phyloP scores from a whole-genome alignment of 2,113 vertebrate species.

The Synodontis membranacea region DNA sequence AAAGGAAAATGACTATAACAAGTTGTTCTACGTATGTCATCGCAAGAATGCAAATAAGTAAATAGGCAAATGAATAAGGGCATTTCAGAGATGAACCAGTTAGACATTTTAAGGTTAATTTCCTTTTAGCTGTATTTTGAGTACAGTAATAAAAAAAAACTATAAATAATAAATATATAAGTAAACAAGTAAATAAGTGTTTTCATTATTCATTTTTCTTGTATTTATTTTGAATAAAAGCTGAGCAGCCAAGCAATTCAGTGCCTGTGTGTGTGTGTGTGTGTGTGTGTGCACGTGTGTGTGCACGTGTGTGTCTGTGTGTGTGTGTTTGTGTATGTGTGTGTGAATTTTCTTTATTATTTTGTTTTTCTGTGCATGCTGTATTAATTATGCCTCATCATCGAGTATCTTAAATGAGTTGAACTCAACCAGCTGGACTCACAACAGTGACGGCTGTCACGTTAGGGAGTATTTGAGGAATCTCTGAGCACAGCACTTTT shows the following conservation, averaged over 20 bases:
- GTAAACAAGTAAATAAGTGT: background rate
- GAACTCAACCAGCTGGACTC: background rate
- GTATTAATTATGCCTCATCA: no score
- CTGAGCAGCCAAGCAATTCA: background rate
- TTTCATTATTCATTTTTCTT: slow-evolving; percentile 21
- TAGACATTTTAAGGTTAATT: background rate
- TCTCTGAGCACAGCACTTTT: slow-evolving; percentile 36
- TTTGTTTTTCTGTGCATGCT: background rate
- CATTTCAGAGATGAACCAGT: background rate
- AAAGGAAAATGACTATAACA: background rate
- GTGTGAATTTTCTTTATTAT: background rate
- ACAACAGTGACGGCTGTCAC: background rate
- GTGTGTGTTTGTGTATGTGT: background rate
- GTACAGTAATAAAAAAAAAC: background rate
- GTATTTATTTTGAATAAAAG: background rate
- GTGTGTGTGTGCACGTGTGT: no score
- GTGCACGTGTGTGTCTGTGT: no score
- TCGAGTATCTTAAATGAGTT: background rate
- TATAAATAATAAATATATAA: background rate
- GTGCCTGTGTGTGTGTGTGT: background rate
- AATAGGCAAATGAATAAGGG: background rate
- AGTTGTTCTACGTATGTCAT: slow-evolving; percentile 8
- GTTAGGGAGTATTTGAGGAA: slow-evolving; percentile 18
- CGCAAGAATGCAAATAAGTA: background rate
- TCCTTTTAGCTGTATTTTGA: background rate